phyloP scores from a whole-genome alignment of 2,797 vertebrate species.

The Sylvilagus floridanus region DNA sequence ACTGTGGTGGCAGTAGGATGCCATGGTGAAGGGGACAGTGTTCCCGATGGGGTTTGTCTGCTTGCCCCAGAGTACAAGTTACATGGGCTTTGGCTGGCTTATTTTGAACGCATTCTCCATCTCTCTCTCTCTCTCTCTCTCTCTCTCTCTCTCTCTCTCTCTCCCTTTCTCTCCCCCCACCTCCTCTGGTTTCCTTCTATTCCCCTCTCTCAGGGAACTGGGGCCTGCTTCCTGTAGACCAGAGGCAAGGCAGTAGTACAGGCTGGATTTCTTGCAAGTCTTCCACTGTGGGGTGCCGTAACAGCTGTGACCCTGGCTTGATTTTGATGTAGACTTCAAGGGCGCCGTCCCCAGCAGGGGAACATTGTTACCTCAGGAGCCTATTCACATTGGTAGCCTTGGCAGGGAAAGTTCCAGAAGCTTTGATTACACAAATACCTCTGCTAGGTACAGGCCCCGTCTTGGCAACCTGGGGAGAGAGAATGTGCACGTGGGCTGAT shows the following conservation, averaged over 20 bases:
- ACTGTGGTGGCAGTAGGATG: not conserved
- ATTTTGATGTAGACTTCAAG: constrained; percentile 78
- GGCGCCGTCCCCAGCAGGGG: constrained; percentile 74
- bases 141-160: not conserved
- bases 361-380: constrained; percentile 79
- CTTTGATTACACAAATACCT: constrained; percentile 80
- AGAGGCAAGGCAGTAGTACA: constrained; percentile 69
- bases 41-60: not conserved
- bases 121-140: not conserved
- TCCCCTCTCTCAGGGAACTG: not conserved
- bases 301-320: constrained; percentile 80
- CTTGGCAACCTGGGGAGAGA: constrained; percentile 76
- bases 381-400: constrained; percentile 78
- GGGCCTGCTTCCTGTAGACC: constrained; percentile 70
- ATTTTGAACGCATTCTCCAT: not conserved
- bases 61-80: not conserved
- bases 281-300: constrained; percentile 68
- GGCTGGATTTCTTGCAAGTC: constrained; percentile 70
- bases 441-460: constrained; percentile 50
- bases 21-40: not conserved
- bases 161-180: not conserved
- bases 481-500: constrained; percentile 75
- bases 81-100: not conserved
- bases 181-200: not conserved
- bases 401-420: constrained; percentile 75